phyloP scores from a whole-genome alignment of 2,888 invertebrate genomes.

The Nasonia oneida region DNA sequence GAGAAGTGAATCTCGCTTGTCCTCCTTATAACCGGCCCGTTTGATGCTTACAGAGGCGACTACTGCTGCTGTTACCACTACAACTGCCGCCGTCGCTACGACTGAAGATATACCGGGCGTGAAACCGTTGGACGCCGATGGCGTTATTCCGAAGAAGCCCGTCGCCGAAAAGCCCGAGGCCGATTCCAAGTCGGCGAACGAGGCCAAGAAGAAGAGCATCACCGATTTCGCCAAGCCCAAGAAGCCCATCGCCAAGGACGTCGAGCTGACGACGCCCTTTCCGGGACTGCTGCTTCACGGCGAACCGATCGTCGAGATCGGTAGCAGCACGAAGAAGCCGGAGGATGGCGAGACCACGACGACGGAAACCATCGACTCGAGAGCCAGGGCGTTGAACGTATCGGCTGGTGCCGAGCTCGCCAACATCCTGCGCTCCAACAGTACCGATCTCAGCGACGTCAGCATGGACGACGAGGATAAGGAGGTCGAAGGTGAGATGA shows the following conservation, averaged over 20 bases:
- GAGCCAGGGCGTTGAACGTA: constrained; percentile 74
- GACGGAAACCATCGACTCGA: constrained; percentile 63
- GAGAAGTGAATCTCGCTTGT: constrained; percentile 8
- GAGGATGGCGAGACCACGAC: constrained; percentile 25
- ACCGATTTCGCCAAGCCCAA: constrained; percentile 71
- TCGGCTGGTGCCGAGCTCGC: constrained; percentile 72
- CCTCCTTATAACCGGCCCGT: constrained; percentile 13
- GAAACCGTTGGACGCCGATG: constrained; percentile 64
- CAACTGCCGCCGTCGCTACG: constrained; percentile 40
- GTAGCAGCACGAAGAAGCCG: constrained; percentile 11
- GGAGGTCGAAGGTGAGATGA: constrained; percentile 73
- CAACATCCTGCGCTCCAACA: constrained; percentile 75
- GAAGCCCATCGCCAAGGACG: constrained; percentile 67
- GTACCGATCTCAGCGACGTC: constrained; percentile 88
- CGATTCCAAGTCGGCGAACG: background rate
- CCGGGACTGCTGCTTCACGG: constrained; percentile 47
- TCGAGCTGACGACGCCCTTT: background rate
- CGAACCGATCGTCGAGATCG: constrained; percentile 44
- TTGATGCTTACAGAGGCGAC: constrained; percentile 39
- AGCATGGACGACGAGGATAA: constrained; percentile 86
- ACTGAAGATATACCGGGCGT: constrained; percentile 66
- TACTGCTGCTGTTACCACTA: background rate
- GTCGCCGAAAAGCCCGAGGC: constrained; percentile 11
- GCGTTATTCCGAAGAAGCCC: constrained; percentile 50
- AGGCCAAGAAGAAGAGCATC: constrained; percentile 70